phyloP scores from a whole-genome alignment of 1,140 invertebrate genomes.

The Drepana arcuata region DNA sequence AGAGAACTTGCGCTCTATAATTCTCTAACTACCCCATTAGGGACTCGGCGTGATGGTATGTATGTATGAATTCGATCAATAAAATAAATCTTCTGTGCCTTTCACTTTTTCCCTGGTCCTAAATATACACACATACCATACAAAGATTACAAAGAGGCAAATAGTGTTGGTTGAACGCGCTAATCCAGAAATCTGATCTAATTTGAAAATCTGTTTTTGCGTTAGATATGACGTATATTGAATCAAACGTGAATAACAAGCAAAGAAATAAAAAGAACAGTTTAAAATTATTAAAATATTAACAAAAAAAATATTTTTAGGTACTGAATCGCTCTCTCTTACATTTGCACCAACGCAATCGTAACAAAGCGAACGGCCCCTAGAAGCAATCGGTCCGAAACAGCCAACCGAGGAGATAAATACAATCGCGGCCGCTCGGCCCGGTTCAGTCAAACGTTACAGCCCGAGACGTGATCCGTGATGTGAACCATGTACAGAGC shows the following conservation, averaged over 20 bases:
- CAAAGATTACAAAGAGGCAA: too few species aligned
- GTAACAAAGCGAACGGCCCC: conserved; percentile 43
- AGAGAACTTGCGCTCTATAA: background rate
- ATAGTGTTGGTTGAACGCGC: background rate
- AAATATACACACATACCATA: too few species aligned
- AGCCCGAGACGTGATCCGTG: conserved; percentile 36
- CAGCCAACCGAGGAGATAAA: conserved; percentile 64
- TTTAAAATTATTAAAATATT: background rate
- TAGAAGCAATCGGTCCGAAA: conserved; percentile 45
- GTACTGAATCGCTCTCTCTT: conserved; percentile 6
- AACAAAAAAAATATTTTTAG: background rate
- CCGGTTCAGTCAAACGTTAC: conserved; percentile 48
- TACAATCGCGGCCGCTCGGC: conserved; percentile 29
- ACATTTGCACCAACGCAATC: conserved; percentile 18
- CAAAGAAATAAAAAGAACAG: too few species aligned
- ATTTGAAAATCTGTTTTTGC: background rate
- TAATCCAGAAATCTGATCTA: background rate
- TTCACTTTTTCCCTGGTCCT: too few species aligned
- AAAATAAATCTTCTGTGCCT: too few species aligned
- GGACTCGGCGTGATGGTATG: too few species aligned
- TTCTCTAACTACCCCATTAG: too few species aligned
- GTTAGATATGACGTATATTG: background rate
- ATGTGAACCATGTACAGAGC: conserved; percentile 49
- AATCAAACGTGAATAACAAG: too few species aligned
- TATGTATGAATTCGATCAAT: too few species aligned